These are phyloP conservation scores for Microcebus griseorufus DNA, from an alignment of 2,113 vertebrate species.

Conservation along the genomic window DNA sequence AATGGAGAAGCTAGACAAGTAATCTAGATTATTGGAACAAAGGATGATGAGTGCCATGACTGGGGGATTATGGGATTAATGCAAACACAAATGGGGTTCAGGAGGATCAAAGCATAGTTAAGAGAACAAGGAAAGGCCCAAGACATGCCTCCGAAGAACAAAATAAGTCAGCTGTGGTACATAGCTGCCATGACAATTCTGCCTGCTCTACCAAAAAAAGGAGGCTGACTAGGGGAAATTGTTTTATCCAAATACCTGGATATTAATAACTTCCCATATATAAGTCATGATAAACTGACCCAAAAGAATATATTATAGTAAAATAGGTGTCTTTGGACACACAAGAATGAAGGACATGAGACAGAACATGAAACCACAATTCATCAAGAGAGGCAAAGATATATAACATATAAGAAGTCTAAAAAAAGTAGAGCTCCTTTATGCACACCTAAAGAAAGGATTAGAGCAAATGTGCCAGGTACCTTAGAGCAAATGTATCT, in stretches of 20 bases:
- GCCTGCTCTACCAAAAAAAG: not conserved
- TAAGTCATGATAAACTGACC: not conserved
- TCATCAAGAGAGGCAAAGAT: not conserved
- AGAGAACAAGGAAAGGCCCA: not conserved
- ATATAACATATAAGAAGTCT: not conserved
- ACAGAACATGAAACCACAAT: not conserved
- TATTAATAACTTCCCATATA: not conserved
- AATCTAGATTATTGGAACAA: not conserved
- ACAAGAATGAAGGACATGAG: not conserved
- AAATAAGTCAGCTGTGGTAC: not conserved
- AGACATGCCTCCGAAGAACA: not conserved
- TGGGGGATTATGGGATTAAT: rapidly evolving
- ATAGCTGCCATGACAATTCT: not conserved
- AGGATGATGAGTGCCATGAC: rapidly evolving
- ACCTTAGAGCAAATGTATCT: too few species aligned
- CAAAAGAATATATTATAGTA: not conserved
- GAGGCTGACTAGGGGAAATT: not conserved
- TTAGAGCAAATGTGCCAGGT: not conserved
- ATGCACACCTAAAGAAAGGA: not conserved
- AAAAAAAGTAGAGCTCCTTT: not conserved
- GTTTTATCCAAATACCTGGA: not conserved
- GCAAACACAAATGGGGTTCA: rapidly evolving
- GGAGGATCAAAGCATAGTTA: rapidly evolving
- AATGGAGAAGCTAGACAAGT: not conserved
- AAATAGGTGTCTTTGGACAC: not conserved